Percentiles rank a stretch among this genome's conserved stretches.
Conservation (phyloP, 2,888 invertebrate genomes). For the Stegophylla sp. region DNA sequence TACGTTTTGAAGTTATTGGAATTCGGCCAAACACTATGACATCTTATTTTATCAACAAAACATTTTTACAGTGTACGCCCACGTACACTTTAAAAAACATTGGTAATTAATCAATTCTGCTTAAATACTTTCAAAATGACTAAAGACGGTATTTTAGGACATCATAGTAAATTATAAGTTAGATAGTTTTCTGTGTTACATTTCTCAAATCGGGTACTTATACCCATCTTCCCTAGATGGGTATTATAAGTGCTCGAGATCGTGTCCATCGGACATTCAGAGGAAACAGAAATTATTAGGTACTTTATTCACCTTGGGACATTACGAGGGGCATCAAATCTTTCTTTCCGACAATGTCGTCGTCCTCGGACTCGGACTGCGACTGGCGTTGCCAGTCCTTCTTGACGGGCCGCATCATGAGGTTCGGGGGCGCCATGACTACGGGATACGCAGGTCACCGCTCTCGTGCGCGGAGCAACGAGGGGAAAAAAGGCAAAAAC, state of each 20-base stretch:
- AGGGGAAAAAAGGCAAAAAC: too few relatives aligned
- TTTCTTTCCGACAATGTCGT: slow-evolving; percentile 57
- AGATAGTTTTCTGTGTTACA: too few relatives aligned
- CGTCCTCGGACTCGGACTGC: slow-evolving; percentile 60
- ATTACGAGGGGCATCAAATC: slow-evolving; percentile 53
- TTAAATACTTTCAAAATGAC: too few relatives aligned
- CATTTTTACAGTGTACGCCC: not conserved
- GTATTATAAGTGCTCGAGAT: too few relatives aligned
- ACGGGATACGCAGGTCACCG: too few relatives aligned
- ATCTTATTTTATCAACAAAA: not conserved
- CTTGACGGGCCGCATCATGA: slow-evolving; percentile 54
- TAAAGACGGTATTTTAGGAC: too few relatives aligned
- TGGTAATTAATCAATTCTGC: too few relatives aligned
- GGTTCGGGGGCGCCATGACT: slow-evolving; percentile 60
- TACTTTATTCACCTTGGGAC: slow-evolving; percentile 49
- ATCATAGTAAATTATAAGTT: too few relatives aligned
- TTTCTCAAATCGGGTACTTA: too few relatives aligned
- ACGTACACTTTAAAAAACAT: not conserved
- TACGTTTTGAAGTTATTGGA: slow-evolving; percentile 1
- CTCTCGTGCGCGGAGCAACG: not conserved
- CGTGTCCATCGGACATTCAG: not conserved
- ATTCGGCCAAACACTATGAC: not conserved
- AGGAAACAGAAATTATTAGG: not conserved
- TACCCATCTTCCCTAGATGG: too few relatives aligned
- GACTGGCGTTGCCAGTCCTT: slow-evolving; percentile 58